These are phyloP conservation scores for Smittia aterrima DNA, from an alignment of 2,888 invertebrate genomes.

Conservation along the genomic window DNA sequence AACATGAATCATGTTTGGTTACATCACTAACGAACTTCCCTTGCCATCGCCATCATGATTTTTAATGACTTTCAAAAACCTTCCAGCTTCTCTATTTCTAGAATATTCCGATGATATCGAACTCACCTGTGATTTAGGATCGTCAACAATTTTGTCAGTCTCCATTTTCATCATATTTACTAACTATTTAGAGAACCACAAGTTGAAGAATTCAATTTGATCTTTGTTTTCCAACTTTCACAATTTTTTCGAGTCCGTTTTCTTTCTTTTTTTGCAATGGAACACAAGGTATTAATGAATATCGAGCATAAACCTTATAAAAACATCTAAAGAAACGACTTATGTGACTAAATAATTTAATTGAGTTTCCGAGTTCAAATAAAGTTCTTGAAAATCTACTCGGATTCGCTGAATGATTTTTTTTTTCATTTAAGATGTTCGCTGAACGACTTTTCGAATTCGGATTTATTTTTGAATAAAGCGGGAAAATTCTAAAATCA, in stretches of 20 bases:
- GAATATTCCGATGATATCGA: neutral
- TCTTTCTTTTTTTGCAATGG: neutral
- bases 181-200: neutral
- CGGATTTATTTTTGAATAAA: too few species aligned
- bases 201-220: neutral
- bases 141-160: conserved; percentile 87
- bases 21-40: too few species aligned
- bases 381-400: too few species aligned
- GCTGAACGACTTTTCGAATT: too few species aligned
- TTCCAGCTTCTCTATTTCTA: neutral
- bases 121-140: conserved; percentile 65
- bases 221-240: conserved; percentile 15
- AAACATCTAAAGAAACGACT: neutral
- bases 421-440: too few species aligned
- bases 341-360: too few species aligned
- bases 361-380: too few species aligned
- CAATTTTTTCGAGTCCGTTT: neutral
- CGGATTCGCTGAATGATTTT: too few species aligned
- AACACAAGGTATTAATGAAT: neutral
- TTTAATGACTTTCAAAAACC: conserved; percentile 16
- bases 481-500: too few species aligned
- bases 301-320: neutral
- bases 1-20: too few species aligned
- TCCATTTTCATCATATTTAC: conserved; percentile 77
- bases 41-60: conserved; percentile 29